A percentile compares a stretch with the other conserved stretches of the same genome.
phyloP scores from a whole-genome alignment of 2,797 vertebrate species.

The Oreonectes daqikongensis region DNA sequence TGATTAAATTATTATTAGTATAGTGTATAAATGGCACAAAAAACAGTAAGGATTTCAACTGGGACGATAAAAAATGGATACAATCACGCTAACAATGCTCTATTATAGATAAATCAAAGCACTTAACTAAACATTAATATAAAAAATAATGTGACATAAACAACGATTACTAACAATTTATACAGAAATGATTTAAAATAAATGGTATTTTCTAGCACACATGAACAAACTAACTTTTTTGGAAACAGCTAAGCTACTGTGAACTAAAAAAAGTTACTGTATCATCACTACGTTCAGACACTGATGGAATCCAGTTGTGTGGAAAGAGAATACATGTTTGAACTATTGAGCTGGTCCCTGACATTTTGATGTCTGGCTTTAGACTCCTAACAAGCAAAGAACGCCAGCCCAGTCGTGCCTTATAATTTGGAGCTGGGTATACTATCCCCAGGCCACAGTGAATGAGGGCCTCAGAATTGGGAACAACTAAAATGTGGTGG shows the following conservation, averaged over 20 bases:
- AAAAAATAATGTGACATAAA: too few relatives aligned
- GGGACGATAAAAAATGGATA: too few relatives aligned
- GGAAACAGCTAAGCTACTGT: not conserved
- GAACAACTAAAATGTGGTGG: constrained; percentile 41
- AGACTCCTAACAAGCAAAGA: constrained; percentile 56
- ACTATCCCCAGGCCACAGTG: constrained; percentile 52
- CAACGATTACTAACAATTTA: too few relatives aligned
- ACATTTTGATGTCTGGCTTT: constrained; percentile 57
- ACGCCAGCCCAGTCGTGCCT: constrained; percentile 38
- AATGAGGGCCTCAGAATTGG: constrained; percentile 52
- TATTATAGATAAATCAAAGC: too few relatives aligned
- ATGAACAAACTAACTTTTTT: too few relatives aligned
- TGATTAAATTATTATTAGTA: too few relatives aligned
- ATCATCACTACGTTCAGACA: not conserved
- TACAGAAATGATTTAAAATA: too few relatives aligned
- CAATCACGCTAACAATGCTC: too few relatives aligned
- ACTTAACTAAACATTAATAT: too few relatives aligned
- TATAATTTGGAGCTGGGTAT: constrained; percentile 52
- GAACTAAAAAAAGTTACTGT: not conserved
- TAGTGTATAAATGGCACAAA: too few relatives aligned
- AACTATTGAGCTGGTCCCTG: constrained; percentile 53
- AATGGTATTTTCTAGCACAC: not conserved
- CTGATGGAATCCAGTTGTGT: constrained; percentile 18
- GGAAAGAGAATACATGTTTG: constrained; percentile 46
- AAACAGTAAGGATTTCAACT: too few relatives aligned